Evolutionary conservation across 2,113 vertebrate genomes (phyloP).

Genomic region (Anguilla japonica): DNA sequence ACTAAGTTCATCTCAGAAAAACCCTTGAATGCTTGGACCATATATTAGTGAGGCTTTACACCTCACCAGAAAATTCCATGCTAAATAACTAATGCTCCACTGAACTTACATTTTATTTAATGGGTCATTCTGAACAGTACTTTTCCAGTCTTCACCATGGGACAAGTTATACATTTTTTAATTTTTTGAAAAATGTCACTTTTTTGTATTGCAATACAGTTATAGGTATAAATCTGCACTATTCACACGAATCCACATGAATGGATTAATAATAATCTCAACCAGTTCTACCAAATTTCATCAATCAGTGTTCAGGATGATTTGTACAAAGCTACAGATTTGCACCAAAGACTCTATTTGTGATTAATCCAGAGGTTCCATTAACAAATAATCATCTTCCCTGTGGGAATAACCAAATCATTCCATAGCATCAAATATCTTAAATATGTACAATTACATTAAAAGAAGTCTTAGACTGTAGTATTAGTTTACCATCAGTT

Average conservation of each 20-base stretch:
- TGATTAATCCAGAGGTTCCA: not conserved
- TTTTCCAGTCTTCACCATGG: not conserved
- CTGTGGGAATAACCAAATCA: not conserved
- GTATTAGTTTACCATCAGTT: not conserved
- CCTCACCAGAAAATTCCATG: not conserved
- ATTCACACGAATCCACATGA: not conserved
- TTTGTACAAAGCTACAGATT: constrained; percentile 30
- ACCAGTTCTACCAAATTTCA: not conserved
- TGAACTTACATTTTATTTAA: not conserved
- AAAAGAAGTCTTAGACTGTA: not conserved
- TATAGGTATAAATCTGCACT: not conserved
- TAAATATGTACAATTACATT: not conserved
- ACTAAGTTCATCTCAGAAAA: not conserved
- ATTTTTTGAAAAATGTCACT: too few species aligned
- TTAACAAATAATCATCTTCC: not conserved
- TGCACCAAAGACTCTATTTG: constrained; percentile 23
- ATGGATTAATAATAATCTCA: not conserved
- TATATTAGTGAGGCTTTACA: not conserved
- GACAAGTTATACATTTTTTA: not conserved
- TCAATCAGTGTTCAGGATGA: not conserved
- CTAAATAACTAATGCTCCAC: not conserved
- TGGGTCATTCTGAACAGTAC: not conserved
- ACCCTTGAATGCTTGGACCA: not conserved
- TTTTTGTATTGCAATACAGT: not conserved
- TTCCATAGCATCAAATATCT: not conserved